Conservation (phyloP, 2,797 vertebrate species). For the Galago senegalensis region DNA sequence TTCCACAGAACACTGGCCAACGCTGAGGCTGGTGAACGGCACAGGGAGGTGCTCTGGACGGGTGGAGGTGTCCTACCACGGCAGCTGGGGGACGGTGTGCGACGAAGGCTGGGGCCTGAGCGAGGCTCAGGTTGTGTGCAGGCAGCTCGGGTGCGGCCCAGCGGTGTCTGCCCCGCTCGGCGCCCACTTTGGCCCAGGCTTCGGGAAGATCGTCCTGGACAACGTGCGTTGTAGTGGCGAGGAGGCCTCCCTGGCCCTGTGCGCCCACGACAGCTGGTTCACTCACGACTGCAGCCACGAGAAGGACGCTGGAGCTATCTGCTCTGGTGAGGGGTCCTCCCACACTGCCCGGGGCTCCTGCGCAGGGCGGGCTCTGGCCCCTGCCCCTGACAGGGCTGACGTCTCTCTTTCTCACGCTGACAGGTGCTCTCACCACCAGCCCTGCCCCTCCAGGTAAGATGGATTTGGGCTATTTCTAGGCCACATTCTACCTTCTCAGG, state of each 20-base stretch:
- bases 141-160: slow-evolving; percentile 65
- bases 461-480: neutral
- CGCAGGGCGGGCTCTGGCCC: neutral
- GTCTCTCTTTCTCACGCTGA: neutral
- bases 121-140: slow-evolving; percentile 83
- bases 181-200: slow-evolving; percentile 90
- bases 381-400: neutral
- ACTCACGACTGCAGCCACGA: slow-evolving; percentile 92
- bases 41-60: slow-evolving; percentile 88
- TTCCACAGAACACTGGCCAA: slow-evolving; percentile 73
- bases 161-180: slow-evolving; percentile 87
- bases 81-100: slow-evolving; percentile 92
- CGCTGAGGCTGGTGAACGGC: slow-evolving; percentile 87
- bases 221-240: slow-evolving; percentile 91
- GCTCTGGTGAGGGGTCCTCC: slow-evolving; percentile 25
- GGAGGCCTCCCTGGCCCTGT: slow-evolving; percentile 88
- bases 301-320: slow-evolving; percentile 90
- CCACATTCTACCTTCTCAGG: neutral
- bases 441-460: neutral
- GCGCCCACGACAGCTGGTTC: slow-evolving; percentile 91
- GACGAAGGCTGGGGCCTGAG: slow-evolving; percentile 92
- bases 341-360: rapidly evolving
- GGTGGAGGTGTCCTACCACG: slow-evolving; percentile 89
- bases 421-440: rapidly evolving
- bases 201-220: slow-evolving; percentile 91